These are phyloP conservation scores for Bujurquina vittata DNA, from an alignment of 2,113 vertebrate genomes.

Conservation along the genomic window DNA sequence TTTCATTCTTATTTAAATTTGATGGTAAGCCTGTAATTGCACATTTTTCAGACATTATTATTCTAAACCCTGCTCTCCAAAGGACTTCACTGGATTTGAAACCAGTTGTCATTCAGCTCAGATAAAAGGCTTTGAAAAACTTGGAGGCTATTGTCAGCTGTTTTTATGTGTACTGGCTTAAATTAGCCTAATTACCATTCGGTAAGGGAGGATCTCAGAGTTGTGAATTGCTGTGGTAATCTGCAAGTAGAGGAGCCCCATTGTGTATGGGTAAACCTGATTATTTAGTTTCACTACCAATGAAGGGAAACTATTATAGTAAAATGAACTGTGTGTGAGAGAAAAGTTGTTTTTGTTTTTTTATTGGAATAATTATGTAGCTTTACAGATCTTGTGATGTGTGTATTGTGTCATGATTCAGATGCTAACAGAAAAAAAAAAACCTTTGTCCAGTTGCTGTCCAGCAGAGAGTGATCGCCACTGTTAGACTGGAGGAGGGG, in stretches of 20 bases:
- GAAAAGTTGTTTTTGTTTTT: neutral
- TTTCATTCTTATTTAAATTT: neutral
- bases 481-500: constrained; percentile 78
- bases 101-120: constrained; percentile 51
- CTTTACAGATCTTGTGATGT: neutral
- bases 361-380: neutral
- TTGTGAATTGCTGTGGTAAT: constrained; percentile 36
- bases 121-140: constrained; percentile 48
- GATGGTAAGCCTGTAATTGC: constrained; percentile 10
- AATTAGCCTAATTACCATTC: constrained; percentile 54
- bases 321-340: neutral
- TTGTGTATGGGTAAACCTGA: neutral
- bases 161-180: constrained; percentile 46
- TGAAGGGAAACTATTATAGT: neutral
- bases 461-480: constrained; percentile 64
- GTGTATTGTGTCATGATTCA: neutral
- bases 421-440: neutral
- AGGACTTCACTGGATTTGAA: constrained; percentile 31
- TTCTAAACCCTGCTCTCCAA: constrained; percentile 37
- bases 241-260: constrained; percentile 4
- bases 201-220: constrained; percentile 26
- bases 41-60: constrained; percentile 26
- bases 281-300: neutral
- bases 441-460: constrained; percentile 62
- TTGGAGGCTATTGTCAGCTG: constrained; percentile 52